phyloP scores from a whole-genome alignment of 2,113 vertebrate genomes.

The Toxostoma redivivum region DNA sequence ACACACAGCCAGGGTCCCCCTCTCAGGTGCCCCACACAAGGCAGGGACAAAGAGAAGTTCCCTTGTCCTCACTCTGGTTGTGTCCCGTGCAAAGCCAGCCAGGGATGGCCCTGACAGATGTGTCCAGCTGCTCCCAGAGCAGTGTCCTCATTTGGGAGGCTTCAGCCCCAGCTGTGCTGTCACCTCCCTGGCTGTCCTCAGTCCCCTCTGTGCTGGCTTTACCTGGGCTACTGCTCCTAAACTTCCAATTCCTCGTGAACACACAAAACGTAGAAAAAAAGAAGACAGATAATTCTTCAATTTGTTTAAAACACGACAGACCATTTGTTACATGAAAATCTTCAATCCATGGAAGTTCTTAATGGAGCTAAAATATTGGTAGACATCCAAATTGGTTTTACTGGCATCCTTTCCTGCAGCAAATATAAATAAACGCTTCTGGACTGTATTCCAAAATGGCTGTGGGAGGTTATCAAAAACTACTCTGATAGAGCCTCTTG shows the following conservation, averaged over 20 bases:
- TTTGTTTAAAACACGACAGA: conserved; percentile 31
- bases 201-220: not conserved
- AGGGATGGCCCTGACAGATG: not conserved
- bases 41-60: not conserved
- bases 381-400: conserved; percentile 42
- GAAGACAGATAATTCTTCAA: conserved; percentile 26
- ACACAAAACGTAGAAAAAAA: not conserved
- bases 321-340: not conserved
- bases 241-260: not conserved
- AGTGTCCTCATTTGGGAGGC: not conserved
- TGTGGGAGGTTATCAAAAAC: not conserved
- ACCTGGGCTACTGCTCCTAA: not conserved
- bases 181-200: not conserved
- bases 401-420: not conserved
- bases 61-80: not conserved
- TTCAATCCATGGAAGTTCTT: conserved; percentile 19
- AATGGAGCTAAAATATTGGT: conserved; percentile 3
- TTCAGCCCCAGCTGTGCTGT: not conserved
- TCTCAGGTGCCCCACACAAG: not conserved
- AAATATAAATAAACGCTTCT: conserved; percentile 17
- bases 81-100: not conserved
- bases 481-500: not conserved
- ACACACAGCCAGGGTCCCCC: not conserved
- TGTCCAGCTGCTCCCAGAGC: not conserved
- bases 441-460: not conserved